Evolutionary conservation across 2,888 invertebrate species (phyloP).

Genomic region (Andricus curvator): DNA sequence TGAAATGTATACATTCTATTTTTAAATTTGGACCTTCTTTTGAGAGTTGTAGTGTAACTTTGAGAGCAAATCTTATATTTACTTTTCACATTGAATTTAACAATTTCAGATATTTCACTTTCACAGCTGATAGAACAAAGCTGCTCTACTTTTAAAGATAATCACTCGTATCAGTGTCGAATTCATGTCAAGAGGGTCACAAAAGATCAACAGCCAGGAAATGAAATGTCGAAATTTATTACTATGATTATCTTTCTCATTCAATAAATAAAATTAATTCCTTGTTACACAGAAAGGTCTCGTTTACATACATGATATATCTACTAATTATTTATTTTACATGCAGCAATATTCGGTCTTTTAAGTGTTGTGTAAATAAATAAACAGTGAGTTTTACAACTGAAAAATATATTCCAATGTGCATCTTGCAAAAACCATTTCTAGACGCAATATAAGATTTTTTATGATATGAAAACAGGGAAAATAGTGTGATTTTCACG

Average conservation of each 20-base stretch:
- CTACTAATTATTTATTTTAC: not conserved
- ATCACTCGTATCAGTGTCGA: constrained; percentile 15
- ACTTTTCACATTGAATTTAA: not conserved
- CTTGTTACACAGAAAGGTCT: constrained; percentile 3
- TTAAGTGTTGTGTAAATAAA: too few relatives aligned
- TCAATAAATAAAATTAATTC: constrained; percentile 48
- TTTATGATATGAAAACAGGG: too few relatives aligned
- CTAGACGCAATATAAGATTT: too few relatives aligned
- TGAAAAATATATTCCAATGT: too few relatives aligned
- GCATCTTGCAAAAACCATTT: too few relatives aligned
- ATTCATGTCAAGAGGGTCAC: constrained; percentile 18
- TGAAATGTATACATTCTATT: too few relatives aligned
- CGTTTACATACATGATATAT: constrained; percentile 39
- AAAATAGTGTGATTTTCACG: too few relatives aligned
- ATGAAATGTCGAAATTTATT: not conserved
- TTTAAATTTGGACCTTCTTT: not conserved
- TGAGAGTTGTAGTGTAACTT: not conserved
- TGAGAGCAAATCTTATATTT: not conserved
- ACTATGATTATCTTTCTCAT: not conserved
- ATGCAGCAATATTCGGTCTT: too few relatives aligned
- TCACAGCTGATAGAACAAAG: constrained; percentile 18
- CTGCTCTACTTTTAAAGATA: not conserved
- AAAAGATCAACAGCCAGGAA: constrained; percentile 3
- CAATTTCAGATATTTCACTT: not conserved
- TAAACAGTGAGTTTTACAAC: too few relatives aligned